Evolutionary conservation across 2,888 invertebrate genomes (phyloP), one percentile per base, ranked within the genome.

Genomic region (Eucera pruinosa): DNA sequence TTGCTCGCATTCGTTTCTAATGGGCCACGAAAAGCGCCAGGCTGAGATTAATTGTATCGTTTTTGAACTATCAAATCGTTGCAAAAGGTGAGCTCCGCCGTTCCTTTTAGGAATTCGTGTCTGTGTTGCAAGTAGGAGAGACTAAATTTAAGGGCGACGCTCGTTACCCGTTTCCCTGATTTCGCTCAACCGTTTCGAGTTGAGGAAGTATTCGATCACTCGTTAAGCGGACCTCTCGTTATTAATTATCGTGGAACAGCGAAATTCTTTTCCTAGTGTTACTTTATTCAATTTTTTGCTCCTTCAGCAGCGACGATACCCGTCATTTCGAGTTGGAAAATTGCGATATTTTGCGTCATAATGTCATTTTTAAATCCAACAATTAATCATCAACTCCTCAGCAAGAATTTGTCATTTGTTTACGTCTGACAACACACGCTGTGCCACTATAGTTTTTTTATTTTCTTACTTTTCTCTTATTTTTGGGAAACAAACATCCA

Each of bases 111-210:
- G 6, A 20, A 52, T 36, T 45, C 58, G 75, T 47, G 60, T 25
- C 75, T 25, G n/a, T 57, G 76, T 66, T 47, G 39, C 48, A 25
- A 39, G 41, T 45, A 45, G 76, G 43, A 66, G 75, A 58, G 39
- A n/a, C 43, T 25, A 66, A 66, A 75, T 75, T 75, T 75, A 75
- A 75, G 75, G 58, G 66, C 41, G 75, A 60, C 58, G 66, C 75
- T 75, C 75, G 75, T 75, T 75, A 75, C 75, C 66, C 75, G 75
- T 75, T 75, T 66, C 75, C 76, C 75, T 74, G 58, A 75, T 75
- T 75, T 74, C 65, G 65, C 39, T 74, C 43, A 36, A 45, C 47
- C 52, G 20, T 50, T 36, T 47, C 54, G 54, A 45, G 25, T 25
- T 47, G 39, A 15, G 50, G 18, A 58, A 65, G 27, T 75, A 75